These are phyloP conservation scores for Cydia strobilella DNA, from an alignment of 1,140 invertebrate genomes.

Conservation along the genomic window DNA sequence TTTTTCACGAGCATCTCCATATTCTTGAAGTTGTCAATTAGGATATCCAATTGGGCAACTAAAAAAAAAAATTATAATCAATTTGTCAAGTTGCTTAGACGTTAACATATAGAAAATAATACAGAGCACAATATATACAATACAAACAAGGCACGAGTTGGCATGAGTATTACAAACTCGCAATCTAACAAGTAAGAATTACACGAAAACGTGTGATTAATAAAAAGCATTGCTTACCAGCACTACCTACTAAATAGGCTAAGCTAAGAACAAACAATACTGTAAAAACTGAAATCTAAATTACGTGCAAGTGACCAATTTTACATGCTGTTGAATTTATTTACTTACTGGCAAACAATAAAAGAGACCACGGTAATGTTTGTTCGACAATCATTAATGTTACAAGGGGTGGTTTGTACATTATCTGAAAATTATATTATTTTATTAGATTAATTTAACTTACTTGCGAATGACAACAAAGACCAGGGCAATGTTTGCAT, in stretches of 20 bases:
- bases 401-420: slow-evolving; percentile 49
- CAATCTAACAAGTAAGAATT: too few species aligned
- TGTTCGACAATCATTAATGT: slow-evolving; percentile 39
- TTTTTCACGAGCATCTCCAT: slow-evolving; percentile 47
- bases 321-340: background rate
- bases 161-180: too few species aligned
- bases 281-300: too few species aligned
- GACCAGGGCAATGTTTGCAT: background rate
- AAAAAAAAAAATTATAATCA: slow-evolving; percentile 36
- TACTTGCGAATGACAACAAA: background rate
- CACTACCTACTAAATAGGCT: too few species aligned
- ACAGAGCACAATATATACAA: background rate
- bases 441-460: background rate
- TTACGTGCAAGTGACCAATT: too few species aligned
- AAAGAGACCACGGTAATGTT: slow-evolving; percentile 48
- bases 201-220: too few species aligned
- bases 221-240: too few species aligned
- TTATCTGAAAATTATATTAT: slow-evolving; percentile 41
- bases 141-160: too few species aligned
- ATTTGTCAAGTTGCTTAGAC: background rate
- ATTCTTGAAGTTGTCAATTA: slow-evolving; percentile 55
- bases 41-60: slow-evolving; percentile 55
- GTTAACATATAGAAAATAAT: background rate
- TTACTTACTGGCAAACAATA: slow-evolving; percentile 49
- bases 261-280: too few species aligned